A percentile compares a stretch with the other conserved stretches of the same genome.
Evolutionary conservation across 2,113 vertebrate genomes (phyloP).

Genomic region (Antennarius striatus): DNA sequence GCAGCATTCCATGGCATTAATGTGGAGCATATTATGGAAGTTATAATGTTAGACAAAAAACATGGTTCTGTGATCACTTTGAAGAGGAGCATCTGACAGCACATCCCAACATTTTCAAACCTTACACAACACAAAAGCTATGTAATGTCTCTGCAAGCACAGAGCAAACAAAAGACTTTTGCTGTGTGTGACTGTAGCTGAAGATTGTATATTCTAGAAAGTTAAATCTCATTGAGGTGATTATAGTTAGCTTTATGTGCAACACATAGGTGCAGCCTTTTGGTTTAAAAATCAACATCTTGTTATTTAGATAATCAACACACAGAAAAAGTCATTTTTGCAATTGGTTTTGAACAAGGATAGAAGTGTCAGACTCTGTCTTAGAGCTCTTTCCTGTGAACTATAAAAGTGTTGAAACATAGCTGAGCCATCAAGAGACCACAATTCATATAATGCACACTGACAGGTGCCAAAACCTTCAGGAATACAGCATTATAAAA

Average conservation of each 20-base stretch:
- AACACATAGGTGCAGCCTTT: not conserved
- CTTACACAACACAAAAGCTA: conserved; percentile 37
- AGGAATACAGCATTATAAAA: conserved; percentile 60
- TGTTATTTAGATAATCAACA: conserved; percentile 32
- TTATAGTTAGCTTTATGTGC: conserved; percentile 1
- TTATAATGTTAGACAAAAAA: conserved; percentile 82
- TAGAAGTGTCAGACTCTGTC: conserved; percentile 52
- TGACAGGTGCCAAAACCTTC: conserved; percentile 62
- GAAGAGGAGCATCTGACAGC: conserved; percentile 81
- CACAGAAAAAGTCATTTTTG: conserved; percentile 49
- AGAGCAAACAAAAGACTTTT: conserved; percentile 35
- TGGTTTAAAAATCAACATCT: not conserved
- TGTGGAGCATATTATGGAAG: conserved; percentile 88
- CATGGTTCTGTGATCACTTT: conserved; percentile 78
- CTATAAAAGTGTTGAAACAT: conserved; percentile 55
- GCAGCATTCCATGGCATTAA: conserved; percentile 94
- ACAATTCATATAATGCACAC: conserved; percentile 56
- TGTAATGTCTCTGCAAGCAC: conserved; percentile 44
- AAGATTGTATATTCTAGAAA: not conserved
- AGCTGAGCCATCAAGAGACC: conserved; percentile 58
- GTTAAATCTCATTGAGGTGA: not conserved
- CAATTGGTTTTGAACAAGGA: conserved; percentile 42
- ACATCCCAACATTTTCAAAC: conserved; percentile 68
- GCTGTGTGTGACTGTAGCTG: conserved; percentile 27
- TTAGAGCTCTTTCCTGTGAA: conserved; percentile 44